Evolutionary conservation across 2,797 vertebrate genomes (phyloP).

Genomic region (Craterocephalus amniculus): DNA sequence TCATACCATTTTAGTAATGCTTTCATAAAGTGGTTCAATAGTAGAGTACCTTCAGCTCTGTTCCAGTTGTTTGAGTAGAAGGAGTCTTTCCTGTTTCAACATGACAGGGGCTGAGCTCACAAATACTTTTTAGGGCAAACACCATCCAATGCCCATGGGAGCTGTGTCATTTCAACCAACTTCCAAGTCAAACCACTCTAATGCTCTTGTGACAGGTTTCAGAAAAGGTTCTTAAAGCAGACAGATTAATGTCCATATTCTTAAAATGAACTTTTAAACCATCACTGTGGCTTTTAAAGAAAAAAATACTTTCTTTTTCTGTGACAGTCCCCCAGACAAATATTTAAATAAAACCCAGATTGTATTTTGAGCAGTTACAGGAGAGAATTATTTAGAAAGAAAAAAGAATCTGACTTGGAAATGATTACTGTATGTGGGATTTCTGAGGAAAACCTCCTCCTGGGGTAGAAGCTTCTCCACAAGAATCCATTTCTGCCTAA

Average conservation of each 20-base stretch:
- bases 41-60: background rate
- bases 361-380: slow-evolving; percentile 22
- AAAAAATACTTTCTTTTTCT: background rate
- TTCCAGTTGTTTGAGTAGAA: background rate
- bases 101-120: background rate
- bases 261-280: slow-evolving; percentile 1
- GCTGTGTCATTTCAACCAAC: background rate
- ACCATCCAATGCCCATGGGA: background rate
- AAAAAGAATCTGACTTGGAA: slow-evolving; percentile 22
- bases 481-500: slow-evolving; percentile 30
- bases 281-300: background rate
- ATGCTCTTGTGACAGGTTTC: slow-evolving; percentile 1
- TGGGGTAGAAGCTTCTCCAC: slow-evolving; percentile 14
- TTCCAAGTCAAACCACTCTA: background rate
- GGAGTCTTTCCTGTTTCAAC: background rate
- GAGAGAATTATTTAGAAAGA: background rate
- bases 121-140: background rate
- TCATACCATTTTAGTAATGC: background rate
- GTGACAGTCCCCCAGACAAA: background rate
- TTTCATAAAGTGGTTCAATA: background rate
- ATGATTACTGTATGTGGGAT: slow-evolving; percentile 29
- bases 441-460: slow-evolving; percentile 20
- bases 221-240: background rate
- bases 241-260: too few relatives aligned
- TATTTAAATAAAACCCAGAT: slow-evolving; percentile 30